Percentiles rank a stretch among this genome's conserved stretches.
These are phyloP conservation scores for Drosophila fulvimacula DNA, from an alignment of 2,888 invertebrate genomes.

Conservation along the genomic window DNA sequence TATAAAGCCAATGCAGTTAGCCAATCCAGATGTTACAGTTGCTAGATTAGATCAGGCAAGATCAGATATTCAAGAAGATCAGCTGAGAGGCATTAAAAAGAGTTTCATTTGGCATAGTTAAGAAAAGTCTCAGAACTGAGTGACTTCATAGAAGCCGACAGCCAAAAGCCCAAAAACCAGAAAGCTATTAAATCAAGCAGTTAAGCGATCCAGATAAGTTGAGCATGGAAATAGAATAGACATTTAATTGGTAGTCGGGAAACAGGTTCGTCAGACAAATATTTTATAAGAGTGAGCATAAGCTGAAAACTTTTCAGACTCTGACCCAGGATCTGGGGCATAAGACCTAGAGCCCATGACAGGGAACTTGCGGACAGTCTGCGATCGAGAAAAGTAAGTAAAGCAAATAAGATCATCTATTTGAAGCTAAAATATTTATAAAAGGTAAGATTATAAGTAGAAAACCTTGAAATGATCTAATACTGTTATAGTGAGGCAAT, in stretches of 20 bases:
- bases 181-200: neutral
- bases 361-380: too few species aligned
- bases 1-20: constrained; percentile 22
- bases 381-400: too few species aligned
- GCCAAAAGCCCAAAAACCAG: neutral
- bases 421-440: too few species aligned
- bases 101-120: neutral
- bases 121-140: neutral
- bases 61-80: neutral
- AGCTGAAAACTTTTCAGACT: too few species aligned
- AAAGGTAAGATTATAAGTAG: too few species aligned
- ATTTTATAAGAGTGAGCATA: neutral
- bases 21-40: constrained; percentile 13
- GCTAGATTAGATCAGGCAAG: constrained; percentile 3
- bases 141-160: constrained; percentile 1
- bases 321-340: too few species aligned
- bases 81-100: neutral
- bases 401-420: too few species aligned
- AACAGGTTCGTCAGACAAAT: neutral
- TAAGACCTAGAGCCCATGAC: too few species aligned
- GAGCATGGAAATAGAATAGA: neutral
- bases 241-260: neutral
- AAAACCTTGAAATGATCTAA: too few species aligned
- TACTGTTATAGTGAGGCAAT: too few species aligned
- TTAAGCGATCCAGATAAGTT: neutral